Percentiles rank a stretch among this genome's conserved stretches.
These are phyloP conservation scores for Drosophila prosaltans DNA, from an alignment of 1,140 invertebrate species.

Conservation along the genomic window DNA sequence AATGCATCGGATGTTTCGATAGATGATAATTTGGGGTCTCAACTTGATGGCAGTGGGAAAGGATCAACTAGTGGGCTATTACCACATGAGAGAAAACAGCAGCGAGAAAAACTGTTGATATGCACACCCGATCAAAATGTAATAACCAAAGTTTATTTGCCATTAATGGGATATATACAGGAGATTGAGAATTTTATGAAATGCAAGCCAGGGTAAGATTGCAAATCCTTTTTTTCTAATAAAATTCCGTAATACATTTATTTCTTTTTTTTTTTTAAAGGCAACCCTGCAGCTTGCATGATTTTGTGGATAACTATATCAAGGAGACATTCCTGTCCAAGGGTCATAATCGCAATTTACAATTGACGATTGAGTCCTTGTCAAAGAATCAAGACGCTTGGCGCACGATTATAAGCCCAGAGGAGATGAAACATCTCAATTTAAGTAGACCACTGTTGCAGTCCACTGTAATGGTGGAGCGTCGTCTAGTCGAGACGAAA, in stretches of 20 bases:
- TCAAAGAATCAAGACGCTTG: conserved; percentile 91
- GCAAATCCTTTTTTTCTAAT: neutral
- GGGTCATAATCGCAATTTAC: conserved; percentile 85
- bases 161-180: conserved; percentile 89
- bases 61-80: conserved; percentile 57
- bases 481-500: conserved; percentile 88
- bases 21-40: conserved; percentile 65
- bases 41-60: conserved; percentile 60
- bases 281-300: conserved; percentile 87
- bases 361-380: conserved; percentile 86
- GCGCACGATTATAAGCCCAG: conserved; percentile 87
- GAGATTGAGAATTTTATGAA: conserved; percentile 89
- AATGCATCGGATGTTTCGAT: conserved; percentile 81
- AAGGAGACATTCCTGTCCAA: conserved; percentile 88
- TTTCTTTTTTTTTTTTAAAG: conserved; percentile 16
- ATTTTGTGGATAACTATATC: conserved; percentile 90
- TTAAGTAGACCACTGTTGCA: conserved; percentile 88
- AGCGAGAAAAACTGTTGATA: conserved; percentile 86
- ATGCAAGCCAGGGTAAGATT: conserved; percentile 85
- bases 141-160: conserved; percentile 90
- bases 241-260: neutral
- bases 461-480: conserved; percentile 87
- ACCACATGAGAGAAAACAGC: conserved; percentile 63
- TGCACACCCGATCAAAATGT: conserved; percentile 90
- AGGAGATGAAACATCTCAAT: conserved; percentile 86